Evolutionary conservation across 2,797 vertebrate genomes (phyloP).

Genomic region (Simalia tracyae): DNA sequence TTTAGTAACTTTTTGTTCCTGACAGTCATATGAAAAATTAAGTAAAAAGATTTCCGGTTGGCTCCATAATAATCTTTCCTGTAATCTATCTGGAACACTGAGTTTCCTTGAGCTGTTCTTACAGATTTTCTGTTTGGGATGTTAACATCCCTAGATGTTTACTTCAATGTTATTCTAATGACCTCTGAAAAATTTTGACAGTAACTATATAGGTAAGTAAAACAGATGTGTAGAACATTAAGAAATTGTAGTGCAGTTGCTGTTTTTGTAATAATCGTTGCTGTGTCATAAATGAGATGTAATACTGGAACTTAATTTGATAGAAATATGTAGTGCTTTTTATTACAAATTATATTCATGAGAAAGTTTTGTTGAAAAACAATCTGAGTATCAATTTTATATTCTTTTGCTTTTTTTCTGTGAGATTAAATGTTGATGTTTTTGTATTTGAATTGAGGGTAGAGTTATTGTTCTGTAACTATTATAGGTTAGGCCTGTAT

Average conservation of each 20-base stretch:
- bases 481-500: not conserved
- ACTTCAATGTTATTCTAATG: slow-evolving; percentile 21
- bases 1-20: slow-evolving; percentile 58
- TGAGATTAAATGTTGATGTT: not conserved
- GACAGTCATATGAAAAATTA: slow-evolving; percentile 30
- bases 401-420: not conserved
- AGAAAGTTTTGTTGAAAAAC: not conserved
- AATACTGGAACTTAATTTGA: not conserved
- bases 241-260: not conserved
- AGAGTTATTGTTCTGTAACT: not conserved
- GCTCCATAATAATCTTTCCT: slow-evolving; percentile 61
- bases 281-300: not conserved
- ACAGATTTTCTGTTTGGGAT: not conserved
- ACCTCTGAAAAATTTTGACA: slow-evolving; percentile 22
- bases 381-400: not conserved
- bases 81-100: slow-evolving; percentile 37
- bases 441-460: not conserved
- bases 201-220: slow-evolving; percentile 11
- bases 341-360: not conserved
- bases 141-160: not conserved
- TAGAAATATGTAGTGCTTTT: not conserved
- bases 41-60: slow-evolving; percentile 30
- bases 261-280: not conserved
- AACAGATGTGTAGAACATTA: not conserved
- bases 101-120: slow-evolving; percentile 51